Evolutionary conservation across 1,140 invertebrate genomes (phyloP).

Genomic region (Anastrepha ludens): DNA sequence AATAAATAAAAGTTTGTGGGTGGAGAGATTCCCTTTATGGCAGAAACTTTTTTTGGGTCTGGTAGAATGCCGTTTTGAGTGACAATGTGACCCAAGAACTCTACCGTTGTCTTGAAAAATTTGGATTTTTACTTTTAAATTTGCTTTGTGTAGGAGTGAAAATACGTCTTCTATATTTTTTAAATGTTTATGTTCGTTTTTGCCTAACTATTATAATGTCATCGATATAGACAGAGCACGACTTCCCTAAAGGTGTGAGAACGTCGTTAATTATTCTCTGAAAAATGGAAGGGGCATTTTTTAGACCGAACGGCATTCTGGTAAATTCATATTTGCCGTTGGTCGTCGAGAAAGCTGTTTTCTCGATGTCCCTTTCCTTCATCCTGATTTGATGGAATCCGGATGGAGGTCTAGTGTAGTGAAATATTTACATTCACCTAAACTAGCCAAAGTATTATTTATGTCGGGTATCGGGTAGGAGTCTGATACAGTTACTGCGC

Average conservation of each 20-base stretch:
- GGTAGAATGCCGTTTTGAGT: slow-evolving; percentile 3
- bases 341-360: slow-evolving; percentile 73
- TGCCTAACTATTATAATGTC: slow-evolving; percentile 62
- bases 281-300: slow-evolving; percentile 63
- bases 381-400: slow-evolving; percentile 76
- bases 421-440: slow-evolving; percentile 72
- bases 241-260: slow-evolving; percentile 33
- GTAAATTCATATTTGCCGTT: slow-evolving; percentile 61
- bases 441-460: slow-evolving; percentile 70
- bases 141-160: slow-evolving; percentile 60
- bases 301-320: slow-evolving; percentile 61
- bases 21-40: neutral
- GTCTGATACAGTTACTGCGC: slow-evolving; percentile 73
- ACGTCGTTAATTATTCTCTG: slow-evolving; percentile 63
- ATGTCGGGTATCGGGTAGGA: slow-evolving; percentile 76
- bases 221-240: slow-evolving; percentile 54
- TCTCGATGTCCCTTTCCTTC: slow-evolving; percentile 63
- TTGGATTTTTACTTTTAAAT: slow-evolving; percentile 57
- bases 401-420: slow-evolving; percentile 71
- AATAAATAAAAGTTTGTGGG: slow-evolving; percentile 29
- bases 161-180: slow-evolving; percentile 69
- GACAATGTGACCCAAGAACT: slow-evolving; percentile 40
- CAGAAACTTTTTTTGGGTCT: neutral
- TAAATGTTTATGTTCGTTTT: slow-evolving; percentile 64
- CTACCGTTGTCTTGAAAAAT: slow-evolving; percentile 37